These are phyloP conservation scores for Eretmochelys imbricata DNA, from an alignment of 2,113 vertebrate genomes.

Conservation along the genomic window DNA sequence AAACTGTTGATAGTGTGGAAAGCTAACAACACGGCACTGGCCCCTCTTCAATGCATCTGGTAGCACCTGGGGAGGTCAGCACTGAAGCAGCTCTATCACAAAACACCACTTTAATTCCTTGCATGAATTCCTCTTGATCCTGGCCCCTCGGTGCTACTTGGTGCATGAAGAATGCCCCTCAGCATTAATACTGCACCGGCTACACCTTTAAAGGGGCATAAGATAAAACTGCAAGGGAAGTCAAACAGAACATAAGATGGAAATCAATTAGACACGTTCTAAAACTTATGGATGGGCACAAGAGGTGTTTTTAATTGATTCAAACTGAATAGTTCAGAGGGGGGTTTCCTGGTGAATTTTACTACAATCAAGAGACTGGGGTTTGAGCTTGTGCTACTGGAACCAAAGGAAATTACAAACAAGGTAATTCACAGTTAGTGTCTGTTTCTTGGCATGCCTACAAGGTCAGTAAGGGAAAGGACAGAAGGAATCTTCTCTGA, in stretches of 20 bases:
- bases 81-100: not conserved
- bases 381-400: not conserved
- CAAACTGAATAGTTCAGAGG: not conserved
- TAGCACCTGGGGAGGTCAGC: not conserved
- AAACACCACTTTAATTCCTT: not conserved
- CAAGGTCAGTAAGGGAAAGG: not conserved
- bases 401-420: not conserved
- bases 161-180: not conserved
- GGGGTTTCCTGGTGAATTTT: not conserved
- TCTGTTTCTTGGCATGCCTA: not conserved
- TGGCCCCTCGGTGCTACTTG: not conserved
- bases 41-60: not conserved
- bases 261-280: not conserved
- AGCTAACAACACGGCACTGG: accelerated
- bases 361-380: not conserved
- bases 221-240: not conserved
- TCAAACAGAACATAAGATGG: not conserved
- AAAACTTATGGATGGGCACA: not conserved
- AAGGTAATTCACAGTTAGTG: not conserved
- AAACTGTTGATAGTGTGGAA: not conserved
- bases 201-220: not conserved
- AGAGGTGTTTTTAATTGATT: not conserved
- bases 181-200: not conserved
- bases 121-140: not conserved
- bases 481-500: not conserved